Evolutionary conservation across 2,797 vertebrate species (phyloP).

Genomic region (Peromyscus aztecus): DNA sequence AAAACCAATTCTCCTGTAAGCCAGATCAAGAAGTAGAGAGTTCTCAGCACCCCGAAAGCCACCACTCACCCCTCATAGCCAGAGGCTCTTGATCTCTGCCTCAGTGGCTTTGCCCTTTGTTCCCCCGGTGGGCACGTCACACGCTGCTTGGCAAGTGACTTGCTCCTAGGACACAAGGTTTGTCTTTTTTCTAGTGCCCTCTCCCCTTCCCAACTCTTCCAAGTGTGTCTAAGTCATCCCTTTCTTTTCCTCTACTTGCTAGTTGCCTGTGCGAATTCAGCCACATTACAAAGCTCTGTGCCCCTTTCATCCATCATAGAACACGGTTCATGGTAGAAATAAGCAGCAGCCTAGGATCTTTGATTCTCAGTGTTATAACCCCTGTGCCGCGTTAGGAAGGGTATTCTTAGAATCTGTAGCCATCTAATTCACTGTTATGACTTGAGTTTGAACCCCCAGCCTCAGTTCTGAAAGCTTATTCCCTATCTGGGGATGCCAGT

Average conservation of each 20-base stretch:
- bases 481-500: background rate
- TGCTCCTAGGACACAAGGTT: background rate
- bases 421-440: background rate
- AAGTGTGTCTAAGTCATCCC: background rate
- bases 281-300: background rate
- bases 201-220: background rate
- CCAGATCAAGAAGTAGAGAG: background rate
- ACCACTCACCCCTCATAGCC: fast-evolving
- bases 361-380: background rate
- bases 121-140: background rate
- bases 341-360: too few species aligned
- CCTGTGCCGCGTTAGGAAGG: background rate
- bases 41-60: background rate
- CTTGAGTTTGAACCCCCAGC: background rate
- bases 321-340: background rate
- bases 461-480: background rate
- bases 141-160: background rate
- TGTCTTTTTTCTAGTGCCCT: background rate
- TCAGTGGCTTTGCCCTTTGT: background rate
- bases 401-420: background rate
- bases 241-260: background rate
- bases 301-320: background rate
- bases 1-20: background rate
- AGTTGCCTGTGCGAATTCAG: background rate
- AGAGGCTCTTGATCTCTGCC: background rate